A percentile compares a stretch with the other conserved stretches of the same genome.
Evolutionary conservation across 1,140 invertebrate genomes (phyloP).

Genomic region (Drosophila tsacasi): DNA sequence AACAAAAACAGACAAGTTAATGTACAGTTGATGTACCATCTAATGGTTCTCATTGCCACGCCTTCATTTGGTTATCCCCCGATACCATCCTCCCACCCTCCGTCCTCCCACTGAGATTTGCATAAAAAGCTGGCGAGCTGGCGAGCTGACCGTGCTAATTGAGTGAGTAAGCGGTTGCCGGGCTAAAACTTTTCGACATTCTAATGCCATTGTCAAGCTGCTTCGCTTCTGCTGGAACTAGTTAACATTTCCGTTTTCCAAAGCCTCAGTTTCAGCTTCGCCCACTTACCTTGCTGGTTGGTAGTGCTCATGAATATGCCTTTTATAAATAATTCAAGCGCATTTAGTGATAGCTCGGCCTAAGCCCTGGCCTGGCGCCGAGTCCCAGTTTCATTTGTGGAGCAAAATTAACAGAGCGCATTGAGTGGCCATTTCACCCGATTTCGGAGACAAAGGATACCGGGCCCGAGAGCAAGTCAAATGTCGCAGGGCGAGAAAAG

Average conservation of each 20-base stretch:
- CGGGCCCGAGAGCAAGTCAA: conserved; percentile 51
- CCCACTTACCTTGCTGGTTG: conserved; percentile 35
- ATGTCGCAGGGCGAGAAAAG: conserved; percentile 53
- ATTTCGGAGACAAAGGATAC: conserved; percentile 54
- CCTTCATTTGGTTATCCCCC: conserved; percentile 15
- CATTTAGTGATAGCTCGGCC: conserved; percentile 68
- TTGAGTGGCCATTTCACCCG: conserved; percentile 60
- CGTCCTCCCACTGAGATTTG: conserved; percentile 60
- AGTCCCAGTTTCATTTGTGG: conserved; percentile 55
- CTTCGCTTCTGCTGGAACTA: conserved; percentile 55
- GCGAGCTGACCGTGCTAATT: conserved; percentile 65
- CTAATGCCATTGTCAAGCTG: conserved; percentile 82
- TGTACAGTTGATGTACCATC: conserved; percentile 81
- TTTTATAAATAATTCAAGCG: conserved; percentile 83
- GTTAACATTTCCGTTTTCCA: conserved; percentile 73
- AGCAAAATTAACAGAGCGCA: conserved; percentile 82
- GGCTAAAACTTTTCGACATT: conserved; percentile 73
- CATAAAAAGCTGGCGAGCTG: conserved; percentile 66
- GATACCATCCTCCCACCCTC: background rate
- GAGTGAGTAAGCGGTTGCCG: conserved; percentile 73
- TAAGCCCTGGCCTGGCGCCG: conserved; percentile 53
- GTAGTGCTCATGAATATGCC: conserved; percentile 74
- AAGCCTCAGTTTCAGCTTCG: background rate
- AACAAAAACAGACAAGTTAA: conserved; percentile 82
- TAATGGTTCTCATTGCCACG: conserved; percentile 56